A percentile compares a stretch with the other conserved stretches of the same genome.
Evolutionary conservation across 2,113 vertebrate species (phyloP).

Genomic region (Sturnus vulgaris): DNA sequence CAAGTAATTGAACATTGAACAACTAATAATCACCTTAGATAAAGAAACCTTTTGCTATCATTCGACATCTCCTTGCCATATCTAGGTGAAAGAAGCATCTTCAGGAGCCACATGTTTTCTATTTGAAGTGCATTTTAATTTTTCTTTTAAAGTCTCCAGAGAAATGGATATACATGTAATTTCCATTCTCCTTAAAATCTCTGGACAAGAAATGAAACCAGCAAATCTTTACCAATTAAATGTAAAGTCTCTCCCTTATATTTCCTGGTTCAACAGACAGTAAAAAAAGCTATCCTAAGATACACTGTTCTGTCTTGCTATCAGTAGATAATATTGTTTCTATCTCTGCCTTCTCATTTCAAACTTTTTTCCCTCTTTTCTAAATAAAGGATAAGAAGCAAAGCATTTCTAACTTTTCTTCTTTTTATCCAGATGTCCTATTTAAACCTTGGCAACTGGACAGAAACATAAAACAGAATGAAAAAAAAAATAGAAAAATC

Average conservation of each 20-base stretch:
- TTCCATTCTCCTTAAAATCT: background rate
- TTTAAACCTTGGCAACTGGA: background rate
- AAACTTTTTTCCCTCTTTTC: background rate
- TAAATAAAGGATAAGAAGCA: background rate
- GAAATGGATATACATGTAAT: background rate
- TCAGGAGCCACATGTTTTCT: background rate
- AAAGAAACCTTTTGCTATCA: background rate
- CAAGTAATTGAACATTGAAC: background rate
- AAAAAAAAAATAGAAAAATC: background rate
- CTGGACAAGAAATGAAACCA: background rate
- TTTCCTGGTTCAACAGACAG: background rate
- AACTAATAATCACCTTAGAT: background rate
- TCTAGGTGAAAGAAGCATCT: background rate
- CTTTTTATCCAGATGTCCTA: constrained; percentile 7
- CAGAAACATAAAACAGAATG: background rate
- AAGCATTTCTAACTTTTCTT: background rate
- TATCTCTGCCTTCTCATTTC: background rate
- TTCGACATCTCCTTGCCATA: background rate
- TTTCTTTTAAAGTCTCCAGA: background rate
- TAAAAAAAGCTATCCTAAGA: background rate
- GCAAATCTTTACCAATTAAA: background rate
- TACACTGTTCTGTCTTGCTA: background rate
- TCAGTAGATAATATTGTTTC: background rate
- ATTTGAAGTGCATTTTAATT: background rate
- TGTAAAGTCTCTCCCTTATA: background rate